A percentile compares a stretch with the other conserved stretches of the same genome.
phyloP scores from a whole-genome alignment of 2,113 vertebrate species.

The Collichthys lucidus region DNA sequence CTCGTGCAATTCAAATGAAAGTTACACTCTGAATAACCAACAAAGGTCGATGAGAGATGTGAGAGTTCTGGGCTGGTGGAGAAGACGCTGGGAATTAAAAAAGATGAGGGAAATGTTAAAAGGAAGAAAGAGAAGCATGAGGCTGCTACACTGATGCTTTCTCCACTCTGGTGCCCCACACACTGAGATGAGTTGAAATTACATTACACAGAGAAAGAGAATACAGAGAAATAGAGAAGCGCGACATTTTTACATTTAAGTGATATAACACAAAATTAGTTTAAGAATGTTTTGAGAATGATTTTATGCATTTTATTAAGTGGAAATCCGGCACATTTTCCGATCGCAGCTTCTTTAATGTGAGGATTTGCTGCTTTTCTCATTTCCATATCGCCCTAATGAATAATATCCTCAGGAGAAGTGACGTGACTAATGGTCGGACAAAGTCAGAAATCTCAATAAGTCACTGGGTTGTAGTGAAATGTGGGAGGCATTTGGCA shows the following conservation, averaged over 20 bases:
- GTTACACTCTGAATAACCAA: constrained; percentile 32
- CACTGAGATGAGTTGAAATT: neutral
- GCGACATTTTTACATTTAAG: neutral
- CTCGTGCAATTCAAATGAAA: constrained; percentile 24
- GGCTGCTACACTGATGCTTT: constrained; percentile 5
- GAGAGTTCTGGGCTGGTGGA: neutral
- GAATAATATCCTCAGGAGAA: neutral
- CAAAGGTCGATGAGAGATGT: neutral
- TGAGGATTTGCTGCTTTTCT: constrained; percentile 2
- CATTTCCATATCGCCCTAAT: neutral
- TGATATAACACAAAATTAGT: neutral
- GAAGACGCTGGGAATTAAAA: constrained; percentile 11
- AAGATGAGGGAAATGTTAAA: neutral
- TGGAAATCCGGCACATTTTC: neutral
- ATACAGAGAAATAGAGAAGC: neutral
- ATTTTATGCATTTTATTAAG: constrained; percentile 3
- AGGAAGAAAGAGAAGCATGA: neutral
- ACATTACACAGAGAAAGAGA: constrained; percentile 1
- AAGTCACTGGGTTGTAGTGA: neutral
- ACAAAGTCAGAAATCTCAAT: neutral
- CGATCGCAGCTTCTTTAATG: neutral
- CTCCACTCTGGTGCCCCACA: constrained; percentile 5
- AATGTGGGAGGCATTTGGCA: neutral
- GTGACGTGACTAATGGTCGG: neutral
- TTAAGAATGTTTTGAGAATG: neutral